A percentile compares a stretch with the other conserved stretches of the same genome.
Conservation (phyloP, 2,797 vertebrate genomes). For the Cottoperca gobio region DNA sequence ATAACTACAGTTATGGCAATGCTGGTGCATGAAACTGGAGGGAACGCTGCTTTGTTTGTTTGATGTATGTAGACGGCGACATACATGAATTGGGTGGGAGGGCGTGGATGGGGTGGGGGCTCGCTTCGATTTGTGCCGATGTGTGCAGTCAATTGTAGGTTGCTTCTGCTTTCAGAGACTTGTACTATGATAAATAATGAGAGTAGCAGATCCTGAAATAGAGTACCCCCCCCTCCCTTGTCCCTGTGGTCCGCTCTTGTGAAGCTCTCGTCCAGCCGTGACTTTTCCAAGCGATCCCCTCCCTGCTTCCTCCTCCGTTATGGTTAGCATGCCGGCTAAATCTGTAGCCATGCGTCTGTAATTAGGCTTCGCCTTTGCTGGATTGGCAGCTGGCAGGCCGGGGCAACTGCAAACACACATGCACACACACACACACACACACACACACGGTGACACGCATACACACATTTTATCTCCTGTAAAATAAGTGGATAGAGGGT, state of each 20-base stretch:
- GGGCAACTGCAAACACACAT: conserved; percentile 48
- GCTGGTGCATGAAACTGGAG: conserved; percentile 6
- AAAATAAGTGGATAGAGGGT: conserved; percentile 61
- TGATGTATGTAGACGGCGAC: conserved; percentile 14
- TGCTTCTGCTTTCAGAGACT: conserved; percentile 78
- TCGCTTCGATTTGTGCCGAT: conserved; percentile 56
- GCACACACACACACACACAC: conserved; percentile 12
- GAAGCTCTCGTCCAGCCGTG: conserved; percentile 86
- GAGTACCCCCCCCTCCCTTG: conserved; percentile 76
- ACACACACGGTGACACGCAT: conserved; percentile 45
- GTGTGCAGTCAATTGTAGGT: conserved; percentile 84
- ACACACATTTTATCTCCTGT: conserved; percentile 60
- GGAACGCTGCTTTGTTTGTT: conserved; percentile 37
- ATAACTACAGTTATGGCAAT: conserved; percentile 17
- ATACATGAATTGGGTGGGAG: conserved; percentile 35
- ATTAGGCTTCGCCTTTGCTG: conserved; percentile 85
- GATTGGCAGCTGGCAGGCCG: conserved; percentile 84
- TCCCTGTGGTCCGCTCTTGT: conserved; percentile 86
- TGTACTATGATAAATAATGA: conserved; percentile 88
- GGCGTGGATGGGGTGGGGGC: conserved; percentile 54
- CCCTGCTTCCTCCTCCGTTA: conserved; percentile 88
- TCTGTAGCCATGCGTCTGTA: conserved; percentile 88
- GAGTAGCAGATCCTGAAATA: conserved; percentile 84
- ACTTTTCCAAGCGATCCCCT: conserved; percentile 86
- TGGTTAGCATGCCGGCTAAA: conserved; percentile 91